A percentile compares a stretch with the other conserved stretches of the same genome.
Evolutionary conservation across 2,888 invertebrate species (phyloP).

Genomic region (Exephanes ischioxanthus): DNA sequence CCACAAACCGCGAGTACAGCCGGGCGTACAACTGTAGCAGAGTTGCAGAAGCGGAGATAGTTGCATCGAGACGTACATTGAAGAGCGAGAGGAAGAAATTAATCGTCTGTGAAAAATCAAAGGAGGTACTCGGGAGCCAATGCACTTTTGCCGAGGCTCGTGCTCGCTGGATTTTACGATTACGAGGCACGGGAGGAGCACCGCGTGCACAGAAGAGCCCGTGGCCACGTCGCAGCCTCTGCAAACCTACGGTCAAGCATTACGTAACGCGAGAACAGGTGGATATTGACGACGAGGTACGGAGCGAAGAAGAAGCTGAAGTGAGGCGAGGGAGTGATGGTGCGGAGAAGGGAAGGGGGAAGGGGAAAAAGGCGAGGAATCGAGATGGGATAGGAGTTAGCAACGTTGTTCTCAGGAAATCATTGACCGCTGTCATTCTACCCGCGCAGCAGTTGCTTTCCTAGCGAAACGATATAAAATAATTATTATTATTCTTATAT

Average conservation of each 20-base stretch:
- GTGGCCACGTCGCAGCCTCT: not conserved
- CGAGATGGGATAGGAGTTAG: not conserved
- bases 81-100: conserved; percentile 50
- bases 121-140: conserved; percentile 28
- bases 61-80: not conserved
- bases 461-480: too few relatives aligned
- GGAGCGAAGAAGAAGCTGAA: conserved; percentile 44
- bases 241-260: conserved; percentile 17
- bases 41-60: not conserved
- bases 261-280: conserved; percentile 58
- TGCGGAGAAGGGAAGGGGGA: not conserved
- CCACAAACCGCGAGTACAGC: not conserved
- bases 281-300: conserved; percentile 57
- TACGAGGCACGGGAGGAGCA: conserved; percentile 37
- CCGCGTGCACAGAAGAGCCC: conserved; percentile 18
- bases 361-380: conserved; percentile 10
- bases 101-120: conserved; percentile 56
- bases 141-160: conserved; percentile 43
- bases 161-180: conserved; percentile 59
- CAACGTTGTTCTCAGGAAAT: not conserved
- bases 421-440: not conserved
- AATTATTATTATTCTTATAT: too few relatives aligned
- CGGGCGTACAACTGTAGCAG: not conserved
- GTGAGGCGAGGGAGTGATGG: not conserved
- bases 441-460: too few relatives aligned